Conservation (phyloP, 2,888 invertebrate species). For the Drosophila pegasa region DNA sequence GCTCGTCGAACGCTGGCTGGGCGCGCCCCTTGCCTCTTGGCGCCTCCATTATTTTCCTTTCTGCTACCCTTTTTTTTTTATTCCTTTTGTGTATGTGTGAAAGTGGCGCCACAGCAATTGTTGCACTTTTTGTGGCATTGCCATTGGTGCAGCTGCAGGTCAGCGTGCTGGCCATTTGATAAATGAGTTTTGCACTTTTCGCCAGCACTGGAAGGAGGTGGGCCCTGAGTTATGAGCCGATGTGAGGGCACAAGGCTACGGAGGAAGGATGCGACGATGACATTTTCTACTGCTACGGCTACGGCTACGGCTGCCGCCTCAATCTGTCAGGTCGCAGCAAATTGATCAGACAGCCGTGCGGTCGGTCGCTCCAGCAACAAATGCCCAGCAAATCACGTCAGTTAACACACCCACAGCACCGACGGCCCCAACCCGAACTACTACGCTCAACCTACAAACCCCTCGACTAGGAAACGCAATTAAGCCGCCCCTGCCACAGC, state of each 20-base stretch:
- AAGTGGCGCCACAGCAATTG: slow-evolving; percentile 60
- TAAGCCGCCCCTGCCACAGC: slow-evolving; percentile 20
- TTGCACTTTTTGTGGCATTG: slow-evolving; percentile 63
- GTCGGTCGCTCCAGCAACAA: slow-evolving; percentile 40
- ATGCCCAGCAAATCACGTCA: slow-evolving; percentile 40
- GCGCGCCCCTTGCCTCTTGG: slow-evolving; percentile 45
- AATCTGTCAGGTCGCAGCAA: slow-evolving; percentile 65
- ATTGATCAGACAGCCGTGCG: slow-evolving; percentile 59
- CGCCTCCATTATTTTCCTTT: slow-evolving; percentile 20
- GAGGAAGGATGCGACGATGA: slow-evolving; percentile 36
- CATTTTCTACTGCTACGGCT: slow-evolving; percentile 36
- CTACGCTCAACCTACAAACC: background rate
- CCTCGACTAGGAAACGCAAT: slow-evolving; percentile 30
- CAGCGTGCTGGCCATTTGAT: slow-evolving; percentile 67
- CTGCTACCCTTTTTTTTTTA: slow-evolving; percentile 2
- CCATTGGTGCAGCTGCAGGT: slow-evolving; percentile 52
- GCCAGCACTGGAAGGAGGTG: slow-evolving; percentile 39
- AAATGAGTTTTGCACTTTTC: slow-evolving; percentile 75
- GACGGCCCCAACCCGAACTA: background rate
- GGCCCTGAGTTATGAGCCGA: slow-evolving; percentile 61
- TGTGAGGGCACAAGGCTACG: slow-evolving; percentile 28
- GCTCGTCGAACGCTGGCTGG: slow-evolving; percentile 7
- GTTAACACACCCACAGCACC: slow-evolving; percentile 12
- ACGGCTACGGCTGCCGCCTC: slow-evolving; percentile 44
- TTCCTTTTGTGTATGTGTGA: slow-evolving; percentile 17